These are phyloP conservation scores for Rafetus swinhoei DNA, from an alignment of 2,113 vertebrate genomes.

Conservation along the genomic window DNA sequence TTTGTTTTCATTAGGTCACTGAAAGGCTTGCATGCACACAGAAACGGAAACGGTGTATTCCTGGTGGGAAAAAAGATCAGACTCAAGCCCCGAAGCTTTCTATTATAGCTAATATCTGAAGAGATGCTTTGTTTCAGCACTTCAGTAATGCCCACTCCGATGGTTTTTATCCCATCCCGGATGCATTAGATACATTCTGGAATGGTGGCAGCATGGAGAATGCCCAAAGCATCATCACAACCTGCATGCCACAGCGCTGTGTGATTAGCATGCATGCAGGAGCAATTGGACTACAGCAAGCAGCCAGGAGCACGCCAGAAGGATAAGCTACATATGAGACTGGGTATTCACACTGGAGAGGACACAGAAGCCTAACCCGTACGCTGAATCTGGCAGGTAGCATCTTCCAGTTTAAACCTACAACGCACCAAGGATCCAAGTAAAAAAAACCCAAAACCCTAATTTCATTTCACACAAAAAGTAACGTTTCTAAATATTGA, in stretches of 20 bases:
- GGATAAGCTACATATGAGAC: neutral
- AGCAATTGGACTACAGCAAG: neutral
- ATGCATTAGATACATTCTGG: neutral
- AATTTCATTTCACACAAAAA: neutral
- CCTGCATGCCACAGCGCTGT: neutral
- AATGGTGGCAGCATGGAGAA: neutral
- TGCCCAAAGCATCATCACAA: neutral
- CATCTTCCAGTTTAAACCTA: neutral
- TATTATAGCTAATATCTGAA: neutral
- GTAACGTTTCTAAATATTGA: neutral
- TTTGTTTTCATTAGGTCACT: neutral
- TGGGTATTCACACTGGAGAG: neutral
- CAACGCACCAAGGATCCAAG: neutral
- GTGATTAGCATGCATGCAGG: accelerated
- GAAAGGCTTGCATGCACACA: neutral
- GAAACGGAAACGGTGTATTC: neutral
- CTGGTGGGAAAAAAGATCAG: neutral
- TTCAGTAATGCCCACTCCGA: neutral
- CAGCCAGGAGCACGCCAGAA: neutral
- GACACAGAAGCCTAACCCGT: neutral
- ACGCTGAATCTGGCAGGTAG: neutral
- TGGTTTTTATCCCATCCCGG: neutral
- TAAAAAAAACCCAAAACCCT: neutral
- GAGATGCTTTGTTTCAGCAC: neutral
- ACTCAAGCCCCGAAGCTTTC: neutral